Conservation (phyloP, 2,888 invertebrate genomes). For the Physocephala rufipes region DNA sequence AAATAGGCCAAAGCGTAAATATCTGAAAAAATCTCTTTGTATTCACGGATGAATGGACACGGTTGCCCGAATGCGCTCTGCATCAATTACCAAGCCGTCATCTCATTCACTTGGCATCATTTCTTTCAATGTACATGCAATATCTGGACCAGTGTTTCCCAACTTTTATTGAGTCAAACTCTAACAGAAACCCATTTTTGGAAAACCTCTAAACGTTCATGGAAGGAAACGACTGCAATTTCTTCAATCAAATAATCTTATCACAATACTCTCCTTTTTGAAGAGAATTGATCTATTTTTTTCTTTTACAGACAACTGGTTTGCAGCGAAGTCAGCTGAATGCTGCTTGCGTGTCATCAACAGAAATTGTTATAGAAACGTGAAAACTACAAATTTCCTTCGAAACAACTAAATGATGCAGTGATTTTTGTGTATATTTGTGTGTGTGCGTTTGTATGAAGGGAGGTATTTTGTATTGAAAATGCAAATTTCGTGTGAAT, state of each 20-base stretch:
- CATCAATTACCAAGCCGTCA: not conserved
- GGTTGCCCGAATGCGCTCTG: slow-evolving; percentile 17
- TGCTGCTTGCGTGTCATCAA: too few relatives aligned
- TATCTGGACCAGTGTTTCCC: too few relatives aligned
- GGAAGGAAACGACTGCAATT: not conserved
- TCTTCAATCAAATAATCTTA: not conserved
- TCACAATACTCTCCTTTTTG: not conserved
- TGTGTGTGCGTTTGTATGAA: not conserved
- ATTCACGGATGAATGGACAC: slow-evolving; percentile 8
- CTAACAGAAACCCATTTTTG: not conserved
- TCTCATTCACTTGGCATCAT: not conserved
- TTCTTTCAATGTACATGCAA: too few relatives aligned
- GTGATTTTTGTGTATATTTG: not conserved
- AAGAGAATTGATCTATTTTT: too few relatives aligned
- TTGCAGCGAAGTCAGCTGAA: too few relatives aligned
- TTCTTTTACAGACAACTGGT: too few relatives aligned
- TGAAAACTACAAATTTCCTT: too few relatives aligned
- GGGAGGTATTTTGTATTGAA: too few relatives aligned
- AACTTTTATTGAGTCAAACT: too few relatives aligned
- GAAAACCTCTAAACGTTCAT: too few relatives aligned
- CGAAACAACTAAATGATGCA: not conserved
- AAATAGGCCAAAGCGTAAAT: slow-evolving; percentile 19
- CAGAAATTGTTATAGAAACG: too few relatives aligned
- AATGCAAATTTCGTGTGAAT: too few relatives aligned
- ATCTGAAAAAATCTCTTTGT: slow-evolving; percentile 13